Conservation (phyloP, 2,113 vertebrate genomes). For the Cephalopholis sonnerati region DNA sequence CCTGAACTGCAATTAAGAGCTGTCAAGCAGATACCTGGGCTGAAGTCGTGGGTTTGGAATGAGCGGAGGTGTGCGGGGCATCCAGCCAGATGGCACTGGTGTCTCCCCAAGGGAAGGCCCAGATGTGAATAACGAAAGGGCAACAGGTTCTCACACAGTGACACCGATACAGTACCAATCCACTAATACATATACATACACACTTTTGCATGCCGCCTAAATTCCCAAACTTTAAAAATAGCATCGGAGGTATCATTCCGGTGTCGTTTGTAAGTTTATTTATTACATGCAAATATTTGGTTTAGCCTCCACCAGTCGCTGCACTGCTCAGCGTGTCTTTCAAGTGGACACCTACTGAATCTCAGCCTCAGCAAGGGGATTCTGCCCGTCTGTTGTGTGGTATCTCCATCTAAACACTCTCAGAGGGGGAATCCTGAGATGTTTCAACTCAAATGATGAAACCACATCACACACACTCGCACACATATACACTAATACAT, state of each 20-base stretch:
- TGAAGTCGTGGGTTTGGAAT: constrained; percentile 39
- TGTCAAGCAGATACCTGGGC: constrained; percentile 50
- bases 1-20: constrained; percentile 41
- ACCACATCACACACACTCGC: constrained; percentile 43
- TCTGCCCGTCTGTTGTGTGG: constrained; percentile 36
- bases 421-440: constrained; percentile 39
- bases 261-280: not conserved
- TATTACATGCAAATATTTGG: constrained; percentile 14
- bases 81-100: constrained; percentile 16
- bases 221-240: constrained; percentile 1
- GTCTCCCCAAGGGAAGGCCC: constrained; percentile 7
- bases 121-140: constrained; percentile 26
- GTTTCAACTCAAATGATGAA: constrained; percentile 30
- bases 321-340: not conserved
- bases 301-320: not conserved
- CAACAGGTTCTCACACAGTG: constrained; percentile 43
- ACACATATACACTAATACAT: constrained; percentile 31
- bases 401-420: constrained; percentile 31
- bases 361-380: not conserved
- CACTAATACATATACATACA: not conserved
- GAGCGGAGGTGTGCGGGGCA: constrained; percentile 30
- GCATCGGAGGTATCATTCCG: not conserved
- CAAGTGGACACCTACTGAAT: constrained; percentile 20
- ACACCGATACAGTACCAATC: not conserved
- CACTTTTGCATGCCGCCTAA: not conserved